phyloP scores from a whole-genome alignment of 1,140 invertebrate species.

The Pseudobourletiella spinata region DNA sequence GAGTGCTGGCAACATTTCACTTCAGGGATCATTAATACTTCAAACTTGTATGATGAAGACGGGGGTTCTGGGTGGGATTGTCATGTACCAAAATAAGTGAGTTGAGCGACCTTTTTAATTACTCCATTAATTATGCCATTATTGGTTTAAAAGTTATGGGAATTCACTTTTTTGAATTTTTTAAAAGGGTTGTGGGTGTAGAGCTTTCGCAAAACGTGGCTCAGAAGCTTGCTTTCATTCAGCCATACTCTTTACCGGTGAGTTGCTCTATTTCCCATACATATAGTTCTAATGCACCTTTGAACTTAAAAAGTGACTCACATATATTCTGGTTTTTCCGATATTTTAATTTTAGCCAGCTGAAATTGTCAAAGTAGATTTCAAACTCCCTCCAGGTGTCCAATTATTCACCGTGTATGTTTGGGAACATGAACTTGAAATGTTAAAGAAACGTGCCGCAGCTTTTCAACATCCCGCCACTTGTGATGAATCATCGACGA shows the following conservation, averaged over 20 bases:
- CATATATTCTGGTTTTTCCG: background rate
- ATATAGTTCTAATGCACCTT: background rate
- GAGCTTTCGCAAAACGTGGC: slow-evolving; percentile 63
- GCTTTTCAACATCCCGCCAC: slow-evolving; percentile 27
- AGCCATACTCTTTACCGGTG: slow-evolving; percentile 68
- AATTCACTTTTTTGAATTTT: background rate
- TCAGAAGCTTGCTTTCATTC: slow-evolving; percentile 64
- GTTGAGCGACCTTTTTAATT: slow-evolving; percentile 16
- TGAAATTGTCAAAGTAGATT: slow-evolving; percentile 42
- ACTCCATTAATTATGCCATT: slow-evolving; percentile 7
- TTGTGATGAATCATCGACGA: too few species aligned
- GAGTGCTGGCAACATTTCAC: slow-evolving; percentile 68
- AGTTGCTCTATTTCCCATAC: slow-evolving; percentile 1
- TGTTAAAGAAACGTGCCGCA: slow-evolving; percentile 38
- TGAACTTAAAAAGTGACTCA: slow-evolving; percentile 1
- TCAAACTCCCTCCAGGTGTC: slow-evolving; percentile 63
- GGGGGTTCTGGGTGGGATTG: slow-evolving; percentile 62
- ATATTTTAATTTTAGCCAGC: slow-evolving; percentile 27
- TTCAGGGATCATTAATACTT: slow-evolving; percentile 69
- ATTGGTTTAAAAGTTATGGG: too few species aligned
- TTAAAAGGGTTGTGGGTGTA: slow-evolving; percentile 60
- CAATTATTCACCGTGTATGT: slow-evolving; percentile 69
- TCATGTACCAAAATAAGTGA: slow-evolving; percentile 75
- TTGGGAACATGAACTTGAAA: slow-evolving; percentile 50
- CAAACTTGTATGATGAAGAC: slow-evolving; percentile 62